A percentile compares a stretch with the other conserved stretches of the same genome.
These are phyloP conservation scores for Tauraco erythrolophus DNA, from an alignment of 2,113 vertebrate species.

Conservation along the genomic window DNA sequence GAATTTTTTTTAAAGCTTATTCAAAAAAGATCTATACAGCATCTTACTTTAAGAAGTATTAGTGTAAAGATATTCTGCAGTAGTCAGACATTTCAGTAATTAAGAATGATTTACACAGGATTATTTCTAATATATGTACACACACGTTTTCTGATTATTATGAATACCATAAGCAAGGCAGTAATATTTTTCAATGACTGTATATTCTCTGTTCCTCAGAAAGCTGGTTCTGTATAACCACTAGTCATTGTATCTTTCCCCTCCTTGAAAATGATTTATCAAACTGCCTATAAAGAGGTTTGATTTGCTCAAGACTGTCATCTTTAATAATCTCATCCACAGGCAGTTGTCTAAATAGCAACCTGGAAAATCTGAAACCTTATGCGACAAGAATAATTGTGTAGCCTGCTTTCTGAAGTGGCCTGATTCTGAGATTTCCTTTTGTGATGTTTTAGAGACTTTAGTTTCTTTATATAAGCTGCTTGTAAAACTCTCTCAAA, in stretches of 20 bases:
- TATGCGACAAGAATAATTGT: neutral
- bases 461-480: neutral
- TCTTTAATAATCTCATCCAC: neutral
- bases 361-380: neutral
- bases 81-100: neutral
- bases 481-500: neutral
- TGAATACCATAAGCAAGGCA: neutral
- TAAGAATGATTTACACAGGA: neutral
- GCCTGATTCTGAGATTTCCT: neutral
- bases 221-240: neutral
- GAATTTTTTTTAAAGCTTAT: neutral
- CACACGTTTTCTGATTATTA: neutral
- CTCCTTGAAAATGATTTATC: neutral
- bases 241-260: neutral
- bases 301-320: neutral
- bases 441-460: neutral
- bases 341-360: neutral
- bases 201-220: neutral
- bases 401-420: neutral
- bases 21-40: neutral
- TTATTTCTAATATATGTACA: neutral
- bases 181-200: neutral
- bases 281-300: neutral
- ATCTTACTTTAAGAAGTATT: neutral
- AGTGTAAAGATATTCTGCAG: neutral